Base-by-base conservation (phyloP, 2,797 vertebrate species). In the Periophthalmus magnuspinnatus region DNA sequence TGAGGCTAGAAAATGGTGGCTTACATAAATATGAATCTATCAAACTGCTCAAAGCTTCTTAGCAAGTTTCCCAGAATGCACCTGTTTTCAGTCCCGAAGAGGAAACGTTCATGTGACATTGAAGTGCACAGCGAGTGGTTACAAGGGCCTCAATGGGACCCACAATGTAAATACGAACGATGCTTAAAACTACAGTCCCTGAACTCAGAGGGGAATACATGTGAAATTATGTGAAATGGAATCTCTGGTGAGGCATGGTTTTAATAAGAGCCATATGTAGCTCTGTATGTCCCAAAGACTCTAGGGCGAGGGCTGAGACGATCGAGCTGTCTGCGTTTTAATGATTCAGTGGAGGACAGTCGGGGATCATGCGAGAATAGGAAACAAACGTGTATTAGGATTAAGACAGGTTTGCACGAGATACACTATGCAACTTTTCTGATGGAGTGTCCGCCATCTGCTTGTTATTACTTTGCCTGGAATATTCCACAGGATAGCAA, bases 261-360 rank as follows among this genome's bases (percentile, higher is more conserved):
- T 88, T 92, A 92, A 93, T 91, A 81, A 81, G 80, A 92, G 86
- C 89, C 91, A 92, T 85, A 88, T 91, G 91, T 75, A 87, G 59
- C 34, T 21, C 11, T 61, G 59, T 61, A 38, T 16, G 61, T 80
- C 74, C 76, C 61, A 24, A 79, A 32, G 84, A 85, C 76, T 84
- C 47, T 3, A 52, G 65, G 57, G 38, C 61, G 38, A 63, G 69
- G 80, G 79, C 61, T 72, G 72, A 82, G 78, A 81, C 71, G 21
- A 70, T 78, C 74, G 75, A 85, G 82, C 73, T 71, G 77, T 64
- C 61, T 32, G 33, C 78, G 75, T 72, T 76, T 83, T 79, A 73
- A 84, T 85, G 81, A 79, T 75, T 89, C 85, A 83, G 86, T 82
- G 82, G 73, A 80, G 72, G 81, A 76, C 88, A 81, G 77, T 81